Base-by-base conservation (phyloP, 2,113 vertebrate genomes). In the Speoplatyrhinus poulsoni region DNA sequence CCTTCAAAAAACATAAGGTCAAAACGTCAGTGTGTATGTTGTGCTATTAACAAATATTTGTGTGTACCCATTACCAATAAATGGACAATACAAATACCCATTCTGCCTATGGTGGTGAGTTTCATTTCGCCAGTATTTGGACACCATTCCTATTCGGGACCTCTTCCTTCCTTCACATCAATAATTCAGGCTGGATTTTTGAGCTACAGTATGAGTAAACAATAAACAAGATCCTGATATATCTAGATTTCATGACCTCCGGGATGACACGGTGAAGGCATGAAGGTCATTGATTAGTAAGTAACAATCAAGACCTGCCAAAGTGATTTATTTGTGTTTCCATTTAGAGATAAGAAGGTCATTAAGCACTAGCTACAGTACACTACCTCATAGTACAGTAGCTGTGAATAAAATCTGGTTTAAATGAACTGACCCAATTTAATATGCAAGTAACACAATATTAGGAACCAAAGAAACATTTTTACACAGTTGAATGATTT, bases 121-220 rank as follows among this genome's bases (percentile, higher is more conserved):
- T 57, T 57, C 50, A 26, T 6, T 70, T 9, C 33, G 46, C 8
- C 57, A 53, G 17, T 52, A 49, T 47, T 58, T 46, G 65, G 58
- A 19, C 33, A 69, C 47, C 67, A 33, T 26, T 32, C 36, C 60
- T 78, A 57, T 67, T 41, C 76, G 85, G 53, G 70, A 69, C 62
- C 74, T 64, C 62, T 61, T 81, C 12, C 54, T 54, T 74, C 52
- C 65, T 49, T 32, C 12, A 8, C 16, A 85, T 89, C 77, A 85
- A 86, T 87, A 76, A 85, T 84, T 81, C 78, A 91, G 75, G 41
- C 72, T 85, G 80, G 82, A 47, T 85, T 70, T 77, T 75, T 70
- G 62, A 81, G 70, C 66, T 61, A n/a, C n/a, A n/a, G n/a, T n/a
- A 65, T 65, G 76, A 77, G 63, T 84, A 83, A 88, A 86, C 76